Base-by-base conservation (phyloP, 2,888 invertebrate genomes). In the Cephalotes varians region DNA sequence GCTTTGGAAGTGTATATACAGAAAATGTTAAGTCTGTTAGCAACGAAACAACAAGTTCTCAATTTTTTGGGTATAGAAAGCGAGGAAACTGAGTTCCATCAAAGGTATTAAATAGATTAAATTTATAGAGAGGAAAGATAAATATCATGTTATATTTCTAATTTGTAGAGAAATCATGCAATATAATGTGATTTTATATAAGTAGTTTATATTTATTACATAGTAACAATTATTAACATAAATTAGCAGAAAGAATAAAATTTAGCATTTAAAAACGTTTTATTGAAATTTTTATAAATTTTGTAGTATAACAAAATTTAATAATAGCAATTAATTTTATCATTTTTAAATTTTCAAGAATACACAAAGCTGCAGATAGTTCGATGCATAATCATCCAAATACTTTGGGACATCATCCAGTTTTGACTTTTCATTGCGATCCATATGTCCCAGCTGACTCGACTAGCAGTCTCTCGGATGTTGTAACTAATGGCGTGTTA, bases 1-100 rank as follows among this genome's bases (percentile, higher is more conserved):
- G 95, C 95, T 62, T 88, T 96, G 74, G 96, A 96, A 90, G 90
- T 93, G 74, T 96, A 96, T 87, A 91, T 96, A 54, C 96, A 96
- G 92, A 95, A 94, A 86, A 95, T 95, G 94, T 90, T 95, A 69
- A 93, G 93, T 85, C 93, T 95, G 51, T 93, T 94, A 34, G 93
- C 94, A n/a, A 93, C 95, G 15, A 94, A 95, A 82, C 94, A 94
- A 82, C 95, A 95, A 81, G 94, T 95, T 10, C 90, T 95, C 62
- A 93, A 94, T 87, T 95, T 95, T 91, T 91, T 95, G 44, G 95
- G 95, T 7, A 93, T 95, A 74, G 93, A 94, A 81, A 91, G 86
- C 51, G 85, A 91, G 89, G 76, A 85, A 72, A 28, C 88, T 6
- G 85, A 49, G 28, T 86, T 89, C 69, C 87, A 91, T 49, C 92